Conservation (phyloP, 2,113 vertebrate species). For the Forbesichthys agassizii region DNA sequence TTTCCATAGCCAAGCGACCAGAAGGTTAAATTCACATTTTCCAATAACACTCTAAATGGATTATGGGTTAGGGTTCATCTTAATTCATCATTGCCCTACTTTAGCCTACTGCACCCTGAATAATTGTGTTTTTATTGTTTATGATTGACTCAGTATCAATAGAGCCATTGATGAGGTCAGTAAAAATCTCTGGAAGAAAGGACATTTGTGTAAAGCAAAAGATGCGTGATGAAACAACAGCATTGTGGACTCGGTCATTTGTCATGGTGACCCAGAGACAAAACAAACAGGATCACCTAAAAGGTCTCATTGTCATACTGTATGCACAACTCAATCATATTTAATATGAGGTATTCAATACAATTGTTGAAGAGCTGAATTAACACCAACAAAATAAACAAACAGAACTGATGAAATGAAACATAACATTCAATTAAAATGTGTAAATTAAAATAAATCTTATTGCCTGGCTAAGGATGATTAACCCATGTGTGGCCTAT, state of each 20-base stretch:
- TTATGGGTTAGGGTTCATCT: background rate
- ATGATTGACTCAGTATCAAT: background rate
- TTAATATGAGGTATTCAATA: conserved; percentile 64
- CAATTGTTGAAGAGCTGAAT: background rate
- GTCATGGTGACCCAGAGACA: background rate
- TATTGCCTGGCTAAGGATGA: too few species aligned
- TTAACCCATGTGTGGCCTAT: background rate
- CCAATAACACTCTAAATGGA: too few species aligned
- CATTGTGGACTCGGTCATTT: background rate
- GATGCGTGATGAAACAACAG: background rate
- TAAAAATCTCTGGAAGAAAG: background rate
- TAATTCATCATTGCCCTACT: background rate
- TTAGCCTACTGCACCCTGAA: too few species aligned
- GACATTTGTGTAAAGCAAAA: background rate
- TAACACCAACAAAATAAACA: too few species aligned
- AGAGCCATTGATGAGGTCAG: background rate
- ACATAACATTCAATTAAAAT: too few species aligned
- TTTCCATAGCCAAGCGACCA: background rate
- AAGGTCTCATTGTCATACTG: background rate
- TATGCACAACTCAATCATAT: conserved; percentile 42
- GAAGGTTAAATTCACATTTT: too few species aligned
- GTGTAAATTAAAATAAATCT: too few species aligned
- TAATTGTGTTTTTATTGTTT: background rate
- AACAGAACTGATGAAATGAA: too few species aligned
- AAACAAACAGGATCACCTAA: background rate